These are phyloP conservation scores for Hypsopygia costalis DNA, from an alignment of 2,888 invertebrate species.

Conservation along the genomic window DNA sequence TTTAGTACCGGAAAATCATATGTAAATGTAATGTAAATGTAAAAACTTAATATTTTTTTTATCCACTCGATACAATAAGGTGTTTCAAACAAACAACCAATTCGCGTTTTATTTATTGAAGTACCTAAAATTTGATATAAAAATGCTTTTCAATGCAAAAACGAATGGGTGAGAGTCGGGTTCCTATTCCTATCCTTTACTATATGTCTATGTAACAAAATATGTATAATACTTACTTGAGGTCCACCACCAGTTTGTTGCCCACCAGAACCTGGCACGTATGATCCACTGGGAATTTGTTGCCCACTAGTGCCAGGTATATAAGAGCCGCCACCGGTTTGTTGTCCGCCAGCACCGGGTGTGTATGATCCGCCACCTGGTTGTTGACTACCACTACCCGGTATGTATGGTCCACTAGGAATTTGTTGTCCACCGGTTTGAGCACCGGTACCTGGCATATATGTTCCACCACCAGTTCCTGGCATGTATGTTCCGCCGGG, in stretches of 20 bases:
- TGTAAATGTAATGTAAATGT: too few species aligned
- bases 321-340: not conserved
- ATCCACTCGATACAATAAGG: too few species aligned
- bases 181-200: too few species aligned
- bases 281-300: conserved; percentile 1
- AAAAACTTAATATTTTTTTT: too few species aligned
- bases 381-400: not conserved
- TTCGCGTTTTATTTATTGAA: too few species aligned
- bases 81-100: too few species aligned
- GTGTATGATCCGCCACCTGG: not conserved
- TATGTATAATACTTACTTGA: too few species aligned
- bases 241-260: not conserved
- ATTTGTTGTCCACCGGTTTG: not conserved
- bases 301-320: not conserved
- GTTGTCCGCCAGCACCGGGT: not conserved
- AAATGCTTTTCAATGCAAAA: too few species aligned
- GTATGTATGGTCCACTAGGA: conserved; percentile 2
- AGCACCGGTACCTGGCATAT: not conserved
- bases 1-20: too few species aligned
- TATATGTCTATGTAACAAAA: too few species aligned
- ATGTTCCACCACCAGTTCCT: not conserved
- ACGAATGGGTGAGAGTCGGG: too few species aligned
- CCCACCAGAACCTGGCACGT: conserved; percentile 6
- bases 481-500: not conserved
- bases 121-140: too few species aligned